A percentile compares a stretch with the other conserved stretches of the same genome.
Conservation (phyloP, 2,113 vertebrate genomes). For the Arothron firmamentum region DNA sequence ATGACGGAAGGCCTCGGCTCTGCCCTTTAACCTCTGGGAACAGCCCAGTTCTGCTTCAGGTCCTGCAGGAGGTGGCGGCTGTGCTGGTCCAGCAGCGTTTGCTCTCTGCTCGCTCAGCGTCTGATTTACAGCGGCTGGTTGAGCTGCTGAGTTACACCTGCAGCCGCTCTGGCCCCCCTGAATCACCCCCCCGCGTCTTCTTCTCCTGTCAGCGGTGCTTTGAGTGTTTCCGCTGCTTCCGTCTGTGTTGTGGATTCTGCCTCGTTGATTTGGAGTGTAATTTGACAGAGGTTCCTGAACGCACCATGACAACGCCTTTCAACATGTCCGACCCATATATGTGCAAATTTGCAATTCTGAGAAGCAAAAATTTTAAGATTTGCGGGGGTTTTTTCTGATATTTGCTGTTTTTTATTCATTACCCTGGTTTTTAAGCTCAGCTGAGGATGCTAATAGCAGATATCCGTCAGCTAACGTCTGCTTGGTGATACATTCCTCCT, state of each 20-base stretch:
- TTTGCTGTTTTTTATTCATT: no score
- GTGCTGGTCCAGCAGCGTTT: slow-evolving; percentile 28
- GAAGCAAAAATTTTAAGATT: no score
- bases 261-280: slow-evolving; percentile 16
- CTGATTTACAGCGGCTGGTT: slow-evolving; percentile 48
- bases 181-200: slow-evolving; percentile 12
- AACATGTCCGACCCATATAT: no score
- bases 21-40: slow-evolving; percentile 25
- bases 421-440: no score
- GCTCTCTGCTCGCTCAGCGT: slow-evolving; percentile 11
- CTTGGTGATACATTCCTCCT: neutral
- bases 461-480: neutral
- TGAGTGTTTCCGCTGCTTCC: slow-evolving; percentile 12
- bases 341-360: no score
- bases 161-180: neutral
- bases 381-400: no score
- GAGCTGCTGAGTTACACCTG: slow-evolving; percentile 44
- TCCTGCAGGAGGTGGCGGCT: slow-evolving; percentile 10
- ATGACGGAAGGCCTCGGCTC: slow-evolving; percentile 19
- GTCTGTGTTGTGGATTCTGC: slow-evolving; percentile 3
- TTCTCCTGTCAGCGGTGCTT: neutral
- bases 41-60: slow-evolving; percentile 9
- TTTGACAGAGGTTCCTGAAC: no score
- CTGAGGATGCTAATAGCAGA: neutral
- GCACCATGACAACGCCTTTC: no score